phyloP scores from a whole-genome alignment of 1,140 invertebrate genomes.

The Cepaea nemoralis region DNA sequence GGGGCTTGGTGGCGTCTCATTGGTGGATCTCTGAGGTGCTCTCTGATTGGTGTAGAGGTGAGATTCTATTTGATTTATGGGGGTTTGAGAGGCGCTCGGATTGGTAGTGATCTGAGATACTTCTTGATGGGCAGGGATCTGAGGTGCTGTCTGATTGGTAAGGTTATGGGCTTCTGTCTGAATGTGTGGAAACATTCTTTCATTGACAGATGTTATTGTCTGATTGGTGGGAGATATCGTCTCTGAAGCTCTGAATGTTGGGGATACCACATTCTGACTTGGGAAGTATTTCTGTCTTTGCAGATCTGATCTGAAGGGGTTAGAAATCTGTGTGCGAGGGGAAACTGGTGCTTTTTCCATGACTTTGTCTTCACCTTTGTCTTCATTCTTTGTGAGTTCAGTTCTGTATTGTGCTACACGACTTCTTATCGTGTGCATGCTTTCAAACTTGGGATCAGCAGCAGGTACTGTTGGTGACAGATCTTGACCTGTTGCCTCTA shows the following conservation, averaged over 20 bases:
- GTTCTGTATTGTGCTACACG: neutral
- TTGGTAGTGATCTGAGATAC: no score
- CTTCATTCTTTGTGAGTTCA: neutral
- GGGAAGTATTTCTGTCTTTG: neutral
- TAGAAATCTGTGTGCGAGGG: neutral
- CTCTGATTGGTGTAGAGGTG: no score
- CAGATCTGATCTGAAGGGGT: neutral
- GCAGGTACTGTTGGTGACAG: neutral
- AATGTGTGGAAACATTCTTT: no score
- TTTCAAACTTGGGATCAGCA: neutral
- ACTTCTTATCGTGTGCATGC: neutral
- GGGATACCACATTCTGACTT: neutral
- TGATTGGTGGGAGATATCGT: neutral
- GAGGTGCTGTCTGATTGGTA: no score
- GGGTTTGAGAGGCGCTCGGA: no score
- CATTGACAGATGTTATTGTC: no score
- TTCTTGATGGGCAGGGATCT: no score
- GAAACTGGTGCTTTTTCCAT: neutral
- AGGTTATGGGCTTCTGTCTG: no score
- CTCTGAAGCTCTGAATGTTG: neutral
- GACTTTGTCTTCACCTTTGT: neutral
- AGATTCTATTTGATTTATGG: no score
- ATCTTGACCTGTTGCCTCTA: neutral
- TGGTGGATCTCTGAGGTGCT: no score
- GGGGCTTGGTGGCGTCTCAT: no score